Base-by-base conservation (phyloP, 2,113 vertebrate species). In the Actinemys pallida region DNA sequence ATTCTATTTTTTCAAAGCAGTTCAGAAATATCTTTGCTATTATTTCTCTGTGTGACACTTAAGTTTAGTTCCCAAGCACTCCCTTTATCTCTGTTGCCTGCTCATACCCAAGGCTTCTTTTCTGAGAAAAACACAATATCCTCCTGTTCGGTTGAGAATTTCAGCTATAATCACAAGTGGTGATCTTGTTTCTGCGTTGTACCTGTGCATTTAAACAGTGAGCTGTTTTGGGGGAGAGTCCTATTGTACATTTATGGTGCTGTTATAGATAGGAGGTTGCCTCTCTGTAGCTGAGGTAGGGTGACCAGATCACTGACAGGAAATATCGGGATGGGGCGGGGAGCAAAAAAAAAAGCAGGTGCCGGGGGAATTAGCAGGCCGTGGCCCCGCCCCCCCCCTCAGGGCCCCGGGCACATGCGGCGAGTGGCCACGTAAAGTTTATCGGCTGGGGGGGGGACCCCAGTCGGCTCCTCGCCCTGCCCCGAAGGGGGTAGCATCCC, bases 61-160 rank as follows among this genome's bases (percentile, higher is more conserved):
- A 62, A 62, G 27, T 35, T 62, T 62, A 31, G 13, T 39, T 5
- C 0, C 0, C 0, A 10, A n/a, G 8, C 87, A 81, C 16, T 86
- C 31, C 1, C 7, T 72, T 12, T 80, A 10, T 92, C 92, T 81
- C 57, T 89, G 0, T 84, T 57, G 14, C 81, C 80, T 81, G 24
- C 17, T 56, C 89, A 2, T 22, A 39, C 35, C 39, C 9, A 84
- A 62, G 84, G 22, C 0, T 80, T 19, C 29, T 79, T 82, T 78
- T 0, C 29, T 78, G 52, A 84, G 84, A 79, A 72, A 84, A 65
- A 53, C 8, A 6, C 59, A 47, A 31, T 12, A 2, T 8, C 31
- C n/a, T 2, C 65, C 42, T 90, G 8, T 12, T 0, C 42, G 54
- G 5, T 80, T 16, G 49, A 56, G 29, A 2, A 10, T 57, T 49